Evolutionary conservation across 2,888 invertebrate species (phyloP).

Genomic region (Drosophila anomelani): DNA sequence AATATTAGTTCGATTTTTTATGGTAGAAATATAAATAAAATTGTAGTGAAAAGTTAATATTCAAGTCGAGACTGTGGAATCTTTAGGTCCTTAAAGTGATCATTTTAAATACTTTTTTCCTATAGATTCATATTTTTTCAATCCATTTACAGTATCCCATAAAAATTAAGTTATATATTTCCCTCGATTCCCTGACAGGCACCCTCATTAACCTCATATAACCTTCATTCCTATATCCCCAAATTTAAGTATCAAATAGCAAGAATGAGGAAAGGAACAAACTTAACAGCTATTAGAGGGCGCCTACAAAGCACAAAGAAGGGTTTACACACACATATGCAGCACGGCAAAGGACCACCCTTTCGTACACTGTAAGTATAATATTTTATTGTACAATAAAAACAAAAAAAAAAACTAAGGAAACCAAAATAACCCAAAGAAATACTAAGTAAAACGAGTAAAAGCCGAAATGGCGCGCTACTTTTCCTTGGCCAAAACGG

Average conservation of each 20-base stretch:
- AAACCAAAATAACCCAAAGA: slow-evolving; percentile 9
- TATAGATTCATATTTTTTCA: too few relatives aligned
- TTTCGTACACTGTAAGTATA: slow-evolving; percentile 76
- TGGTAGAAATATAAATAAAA: background rate
- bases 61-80: background rate
- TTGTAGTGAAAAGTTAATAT: background rate
- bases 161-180: background rate
- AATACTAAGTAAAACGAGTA: slow-evolving; percentile 38
- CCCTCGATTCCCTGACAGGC: background rate
- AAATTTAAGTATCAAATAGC: slow-evolving; percentile 26
- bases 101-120: background rate
- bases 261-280: slow-evolving; percentile 18
- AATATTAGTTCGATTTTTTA: background rate
- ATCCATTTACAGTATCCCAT: background rate
- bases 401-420: slow-evolving; percentile 47
- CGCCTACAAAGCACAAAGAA: slow-evolving; percentile 37
- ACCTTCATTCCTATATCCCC: background rate
- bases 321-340: slow-evolving; percentile 33
- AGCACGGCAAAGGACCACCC: slow-evolving; percentile 35
- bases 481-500: slow-evolving; percentile 69
- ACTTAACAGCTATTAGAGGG: slow-evolving; percentile 63
- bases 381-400: slow-evolving; percentile 78
- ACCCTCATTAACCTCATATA: slow-evolving; percentile 21
- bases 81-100: background rate
- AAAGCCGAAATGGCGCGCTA: slow-evolving; percentile 50